Base-by-base conservation (phyloP, 2,888 invertebrate species). In the Phytoseiulus persimilis region DNA sequence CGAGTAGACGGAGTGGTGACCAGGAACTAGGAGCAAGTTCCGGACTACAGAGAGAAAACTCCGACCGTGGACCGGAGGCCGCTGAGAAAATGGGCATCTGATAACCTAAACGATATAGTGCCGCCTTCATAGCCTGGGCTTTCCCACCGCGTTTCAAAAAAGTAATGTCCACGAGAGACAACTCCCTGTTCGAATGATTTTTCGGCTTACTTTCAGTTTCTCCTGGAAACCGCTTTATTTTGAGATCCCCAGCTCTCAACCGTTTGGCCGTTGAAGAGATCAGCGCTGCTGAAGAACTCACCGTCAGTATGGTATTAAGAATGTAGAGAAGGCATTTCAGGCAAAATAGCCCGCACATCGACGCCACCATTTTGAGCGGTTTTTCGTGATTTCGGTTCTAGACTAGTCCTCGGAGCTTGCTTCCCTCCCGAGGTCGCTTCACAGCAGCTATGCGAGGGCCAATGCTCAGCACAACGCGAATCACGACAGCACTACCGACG, bases 291-390 rank as follows among this genome's bases (percentile, higher is more conserved):
- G 6, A 9, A 33, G 45, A 1, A 33, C 87, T 31, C 45, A 87
- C 87, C 87, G 87, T 32, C 39, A 87, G 31, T 3, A 87, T n/a
- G 0, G 87, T 87, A 23, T 87, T 87, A 23, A 87, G 31, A n/a
- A 87, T 33, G 23, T 87, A 87, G 33, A 87, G 87, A 33, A 33
- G 39, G 23, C 87, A 87, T 87, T 87, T 87, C n/a, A 87, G 45
- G n/a, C 32, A 33, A n/a, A 33, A 87, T 6, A 87, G 87, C n/a
- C 87, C 87, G 32, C 39, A 45, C 45, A 33, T 45, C 45, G 32
- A n/a, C 45, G 39, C 87, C n/a, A 87, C 87, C 87, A 87, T 87
- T 33, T 87, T 87, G 39, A 45, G n/a, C 87, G n/a, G 3, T 32
- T 87, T 3, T 84, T 84, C 32, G 83, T 6, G 39, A 9, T 39